These are phyloP conservation scores for Varanus salvator DNA, from an alignment of 2,113 vertebrate genomes.

Conservation along the genomic window DNA sequence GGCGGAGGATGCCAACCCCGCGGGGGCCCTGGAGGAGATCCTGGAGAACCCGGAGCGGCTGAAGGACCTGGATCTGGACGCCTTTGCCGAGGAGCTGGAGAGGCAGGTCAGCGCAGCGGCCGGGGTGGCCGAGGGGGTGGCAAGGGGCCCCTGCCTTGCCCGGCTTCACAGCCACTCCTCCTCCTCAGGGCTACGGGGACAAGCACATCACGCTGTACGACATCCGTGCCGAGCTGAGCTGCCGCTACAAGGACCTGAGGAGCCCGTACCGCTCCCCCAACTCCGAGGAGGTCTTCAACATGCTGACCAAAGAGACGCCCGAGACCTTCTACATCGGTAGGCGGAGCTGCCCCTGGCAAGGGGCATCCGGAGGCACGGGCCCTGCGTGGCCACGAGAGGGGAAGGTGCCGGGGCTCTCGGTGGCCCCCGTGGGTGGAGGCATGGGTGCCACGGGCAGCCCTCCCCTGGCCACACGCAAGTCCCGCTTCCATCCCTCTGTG, in stretches of 20 bases:
- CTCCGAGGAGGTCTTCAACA: conserved; percentile 96
- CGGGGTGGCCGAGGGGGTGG: no score
- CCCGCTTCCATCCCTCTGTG: not conserved
- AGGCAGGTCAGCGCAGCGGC: conserved; percentile 86
- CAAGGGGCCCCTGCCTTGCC: no score
- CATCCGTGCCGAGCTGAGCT: conserved; percentile 97
- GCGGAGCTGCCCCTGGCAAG: not conserved
- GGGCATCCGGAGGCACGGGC: no score
- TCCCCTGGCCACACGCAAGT: no score
- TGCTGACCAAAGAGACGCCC: conserved; percentile 98
- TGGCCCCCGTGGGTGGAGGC: not conserved
- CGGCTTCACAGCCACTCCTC: not conserved
- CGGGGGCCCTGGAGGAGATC: conserved; percentile 96
- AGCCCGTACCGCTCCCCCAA: conserved; percentile 92
- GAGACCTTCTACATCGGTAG: conserved; percentile 98
- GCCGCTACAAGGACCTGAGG: conserved; percentile 96
- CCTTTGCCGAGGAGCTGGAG: conserved; percentile 97
- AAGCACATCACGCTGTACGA: conserved; percentile 98
- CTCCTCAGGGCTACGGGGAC: conserved; percentile 92
- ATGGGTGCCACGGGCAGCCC: not conserved
- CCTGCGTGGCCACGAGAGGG: not conserved
- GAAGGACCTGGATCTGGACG: conserved; percentile 96
- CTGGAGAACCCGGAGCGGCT: conserved; percentile 96
- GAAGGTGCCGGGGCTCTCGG: not conserved
- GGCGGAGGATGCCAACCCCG: conserved; percentile 97